Evolutionary conservation across 2,113 vertebrate genomes (phyloP).

Genomic region (Mormoops blainvillei): DNA sequence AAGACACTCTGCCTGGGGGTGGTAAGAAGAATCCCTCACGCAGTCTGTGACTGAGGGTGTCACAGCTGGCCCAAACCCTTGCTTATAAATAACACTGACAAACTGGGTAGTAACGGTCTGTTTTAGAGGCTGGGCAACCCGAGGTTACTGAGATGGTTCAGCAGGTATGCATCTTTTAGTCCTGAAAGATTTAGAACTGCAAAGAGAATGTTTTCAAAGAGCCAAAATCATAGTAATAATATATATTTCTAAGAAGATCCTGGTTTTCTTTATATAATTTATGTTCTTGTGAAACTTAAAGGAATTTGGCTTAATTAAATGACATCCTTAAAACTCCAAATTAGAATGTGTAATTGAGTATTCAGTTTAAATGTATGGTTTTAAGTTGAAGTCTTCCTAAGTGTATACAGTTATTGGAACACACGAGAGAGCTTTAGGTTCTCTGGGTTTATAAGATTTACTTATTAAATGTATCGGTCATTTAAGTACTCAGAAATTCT

Average conservation of each 20-base stretch:
- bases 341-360: not conserved
- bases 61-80: not conserved
- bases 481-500: not conserved
- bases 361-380: not conserved
- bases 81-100: not conserved
- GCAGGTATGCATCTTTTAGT: not conserved
- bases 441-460: not conserved
- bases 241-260: not conserved
- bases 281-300: not conserved
- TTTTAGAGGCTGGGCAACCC: not conserved
- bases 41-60: not conserved
- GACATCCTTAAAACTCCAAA: not conserved
- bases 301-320: conserved; percentile 2
- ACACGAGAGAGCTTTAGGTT: not conserved
- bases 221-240: not conserved
- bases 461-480: not conserved
- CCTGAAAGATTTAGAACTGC: not conserved
- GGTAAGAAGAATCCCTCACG: not conserved
- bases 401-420: not conserved
- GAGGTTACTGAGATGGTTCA: not conserved
- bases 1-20: not conserved
- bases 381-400: not conserved
- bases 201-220: not conserved
- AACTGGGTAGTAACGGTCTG: not conserved
- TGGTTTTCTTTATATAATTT: not conserved